Base-by-base conservation (phyloP, 2,888 invertebrate genomes). In the Pheosia gnoma region DNA sequence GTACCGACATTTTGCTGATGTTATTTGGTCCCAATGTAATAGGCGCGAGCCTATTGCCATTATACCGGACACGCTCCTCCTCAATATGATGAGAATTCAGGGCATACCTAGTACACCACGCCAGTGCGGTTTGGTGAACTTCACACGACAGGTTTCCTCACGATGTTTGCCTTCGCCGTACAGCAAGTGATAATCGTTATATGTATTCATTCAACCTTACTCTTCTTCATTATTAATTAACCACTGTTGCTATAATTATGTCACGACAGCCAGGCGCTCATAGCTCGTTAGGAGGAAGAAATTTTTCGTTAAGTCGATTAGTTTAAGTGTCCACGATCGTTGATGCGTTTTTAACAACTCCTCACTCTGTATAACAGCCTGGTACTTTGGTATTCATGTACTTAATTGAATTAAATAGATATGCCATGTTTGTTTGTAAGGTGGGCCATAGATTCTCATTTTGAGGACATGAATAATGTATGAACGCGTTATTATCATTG, bases 321-420 rank as follows among this genome's bases (percentile, higher is more conserved):
- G 64, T 71, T 63, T 76, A 75, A 82, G 77, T 82, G 78, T 75
- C 65, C 59, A 68, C 41, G 69, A 67, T 67, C 67, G 74, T 75
- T 87, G 83, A 88, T 87, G 82, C 73, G 81, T 82, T 88, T 87
- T 86, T 87, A 87, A 87, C 83, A 83, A 76, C 77, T 77, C 74
- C 64, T 75, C 75, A 59, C 59, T 75, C 70, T 71, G 59, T 66
- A 77, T 85, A 74, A 81, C 77, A 62, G 70, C 81, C 79, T 81
- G 77, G 78, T 83, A 79, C 72, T 77, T 73, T 65, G 57, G 59
- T 70, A 67, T 63, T 61, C 59, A 62, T 55, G 52, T 58, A 60
- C 65, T 11, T 71, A 62, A 66, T 76, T 75, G 68, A 74, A 72
- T 71, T 68, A 63, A 67, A 62, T 58, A 36, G 7, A 59, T 62